These are phyloP conservation scores for Micrasema minimum DNA, from an alignment of 1,140 invertebrate species.

Conservation along the genomic window DNA sequence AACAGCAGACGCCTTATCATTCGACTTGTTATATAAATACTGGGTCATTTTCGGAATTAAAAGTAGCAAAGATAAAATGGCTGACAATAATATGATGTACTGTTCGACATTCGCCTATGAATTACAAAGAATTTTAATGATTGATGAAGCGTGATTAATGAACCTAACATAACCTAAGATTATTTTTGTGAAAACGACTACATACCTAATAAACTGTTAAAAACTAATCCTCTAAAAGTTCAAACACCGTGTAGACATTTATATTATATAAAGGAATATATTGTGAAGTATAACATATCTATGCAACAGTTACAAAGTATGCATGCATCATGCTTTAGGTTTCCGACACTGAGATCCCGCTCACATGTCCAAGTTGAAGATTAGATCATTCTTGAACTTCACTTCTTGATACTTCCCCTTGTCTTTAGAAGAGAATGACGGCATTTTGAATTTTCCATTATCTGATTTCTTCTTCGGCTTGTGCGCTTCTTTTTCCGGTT, in stretches of 20 bases:
- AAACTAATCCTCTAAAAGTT: conserved; percentile 25
- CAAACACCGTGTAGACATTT: conserved; percentile 11
- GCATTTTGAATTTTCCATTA: conserved; percentile 4
- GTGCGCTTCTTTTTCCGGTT: conserved; percentile 58
- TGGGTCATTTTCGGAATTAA: too few species aligned
- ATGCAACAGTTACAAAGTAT: background rate
- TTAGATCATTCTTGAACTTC: conserved; percentile 67
- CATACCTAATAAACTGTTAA: background rate
- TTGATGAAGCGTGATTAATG: too few species aligned
- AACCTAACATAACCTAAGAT: background rate
- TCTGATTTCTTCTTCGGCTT: conserved; percentile 56
- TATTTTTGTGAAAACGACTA: conserved; percentile 17
- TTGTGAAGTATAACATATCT: background rate
- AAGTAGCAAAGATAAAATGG: too few species aligned
- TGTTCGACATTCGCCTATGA: too few species aligned
- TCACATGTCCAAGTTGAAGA: conserved; percentile 68
- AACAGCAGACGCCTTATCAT: too few species aligned
- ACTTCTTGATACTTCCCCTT: conserved; percentile 65
- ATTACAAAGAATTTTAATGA: too few species aligned
- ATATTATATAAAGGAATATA: conserved; percentile 13
- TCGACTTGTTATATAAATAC: too few species aligned
- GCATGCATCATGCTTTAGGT: conserved; percentile 3
- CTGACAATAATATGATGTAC: too few species aligned
- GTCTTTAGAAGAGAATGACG: conserved; percentile 48
- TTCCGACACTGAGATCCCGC: background rate